phyloP scores from a whole-genome alignment of 2,888 invertebrate species.

The Mycogona germanica region DNA sequence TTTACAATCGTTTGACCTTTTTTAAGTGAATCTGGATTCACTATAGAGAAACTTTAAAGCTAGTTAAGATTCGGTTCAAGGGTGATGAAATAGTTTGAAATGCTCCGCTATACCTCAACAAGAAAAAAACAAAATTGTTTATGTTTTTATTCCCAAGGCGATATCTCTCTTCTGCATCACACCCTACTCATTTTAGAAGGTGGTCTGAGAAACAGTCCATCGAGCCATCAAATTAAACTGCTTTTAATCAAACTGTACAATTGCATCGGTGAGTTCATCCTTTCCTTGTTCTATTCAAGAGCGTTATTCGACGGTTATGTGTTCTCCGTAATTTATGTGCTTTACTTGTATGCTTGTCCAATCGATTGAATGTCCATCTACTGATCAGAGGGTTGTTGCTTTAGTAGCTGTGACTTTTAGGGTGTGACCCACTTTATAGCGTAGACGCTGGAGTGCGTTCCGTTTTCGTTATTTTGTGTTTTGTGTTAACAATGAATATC shows the following conservation, averaged over 20 bases:
- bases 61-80: too few relatives aligned
- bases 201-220: constrained; percentile 60
- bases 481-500: constrained; percentile 5
- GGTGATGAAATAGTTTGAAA: too few relatives aligned
- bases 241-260: constrained; percentile 71
- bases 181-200: constrained; percentile 44
- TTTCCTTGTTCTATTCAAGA: background rate
- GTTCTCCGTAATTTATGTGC: constrained; percentile 6
- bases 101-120: too few relatives aligned
- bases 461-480: too few relatives aligned
- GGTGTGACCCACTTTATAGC: too few relatives aligned
- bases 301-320: constrained; percentile 1
- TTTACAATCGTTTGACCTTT: constrained; percentile 2
- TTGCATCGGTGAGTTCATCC: constrained; percentile 50
- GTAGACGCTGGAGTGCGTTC: too few relatives aligned
- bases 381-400: constrained; percentile 9
- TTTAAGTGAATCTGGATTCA: background rate
- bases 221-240: constrained; percentile 81
- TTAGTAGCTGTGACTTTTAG: constrained; percentile 10
- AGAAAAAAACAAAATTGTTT: too few relatives aligned
- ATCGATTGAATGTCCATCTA: too few relatives aligned
- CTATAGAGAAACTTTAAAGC: too few relatives aligned
- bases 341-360: too few relatives aligned
- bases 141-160: too few relatives aligned
- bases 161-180: constrained; percentile 6